Conservation (phyloP, 2,113 vertebrate genomes). For the Anarrhichthys ocellatus region DNA sequence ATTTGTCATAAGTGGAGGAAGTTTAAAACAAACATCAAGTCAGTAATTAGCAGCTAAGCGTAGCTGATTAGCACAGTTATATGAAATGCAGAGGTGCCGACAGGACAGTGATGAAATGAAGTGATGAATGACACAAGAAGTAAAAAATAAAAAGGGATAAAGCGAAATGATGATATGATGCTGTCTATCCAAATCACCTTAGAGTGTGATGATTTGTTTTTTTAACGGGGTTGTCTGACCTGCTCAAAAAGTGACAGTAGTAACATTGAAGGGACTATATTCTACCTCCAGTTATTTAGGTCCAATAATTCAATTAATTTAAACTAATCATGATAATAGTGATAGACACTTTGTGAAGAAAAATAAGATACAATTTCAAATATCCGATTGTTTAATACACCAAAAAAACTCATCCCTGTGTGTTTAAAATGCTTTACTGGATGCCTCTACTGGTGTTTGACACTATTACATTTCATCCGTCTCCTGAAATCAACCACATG, state of each 20-base stretch:
- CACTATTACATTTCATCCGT: not conserved
- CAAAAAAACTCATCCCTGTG: not conserved
- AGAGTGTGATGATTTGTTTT: not conserved
- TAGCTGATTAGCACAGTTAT: not conserved
- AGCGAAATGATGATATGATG: not conserved
- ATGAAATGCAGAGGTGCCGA: not conserved
- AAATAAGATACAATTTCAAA: not conserved
- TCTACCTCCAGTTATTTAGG: not conserved
- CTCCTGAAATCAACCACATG: not conserved
- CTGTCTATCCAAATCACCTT: not conserved
- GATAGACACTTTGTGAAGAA: not conserved
- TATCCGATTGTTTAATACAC: not conserved
- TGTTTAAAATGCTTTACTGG: not conserved
- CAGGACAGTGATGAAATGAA: not conserved
- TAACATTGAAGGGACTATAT: not conserved
- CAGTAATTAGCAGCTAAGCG: not conserved
- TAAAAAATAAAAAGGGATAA: not conserved
- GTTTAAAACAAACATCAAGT: not conserved
- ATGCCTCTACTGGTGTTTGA: not conserved
- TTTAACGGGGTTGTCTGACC: not conserved
- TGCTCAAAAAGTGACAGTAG: not conserved
- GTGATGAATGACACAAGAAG: not conserved
- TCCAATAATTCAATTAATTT: not conserved
- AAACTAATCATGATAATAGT: not conserved
- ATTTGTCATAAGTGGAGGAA: not conserved